These are phyloP conservation scores for Parnassius glacialis DNA, from an alignment of 2,888 invertebrate genomes.

Conservation along the genomic window DNA sequence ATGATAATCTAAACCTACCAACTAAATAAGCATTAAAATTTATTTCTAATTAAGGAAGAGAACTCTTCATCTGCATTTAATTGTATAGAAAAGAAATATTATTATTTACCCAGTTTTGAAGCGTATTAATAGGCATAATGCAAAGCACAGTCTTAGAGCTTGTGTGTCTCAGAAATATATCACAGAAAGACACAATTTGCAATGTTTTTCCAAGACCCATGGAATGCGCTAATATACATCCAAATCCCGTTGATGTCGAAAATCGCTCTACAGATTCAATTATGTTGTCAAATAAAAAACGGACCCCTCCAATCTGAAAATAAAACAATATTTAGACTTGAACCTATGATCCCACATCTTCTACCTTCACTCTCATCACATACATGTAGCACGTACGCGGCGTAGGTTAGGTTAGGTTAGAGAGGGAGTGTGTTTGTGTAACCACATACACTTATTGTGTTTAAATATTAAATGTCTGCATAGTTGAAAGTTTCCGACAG, in stretches of 20 bases:
- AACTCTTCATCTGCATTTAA: too few species aligned
- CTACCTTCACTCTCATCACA: too few species aligned
- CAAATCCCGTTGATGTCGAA: constrained; percentile 94
- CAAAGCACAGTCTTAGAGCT: constrained; percentile 93
- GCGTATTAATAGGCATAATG: constrained; percentile 98
- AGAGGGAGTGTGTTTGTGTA: too few species aligned
- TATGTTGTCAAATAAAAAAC: constrained; percentile 98
- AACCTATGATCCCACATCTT: neutral
- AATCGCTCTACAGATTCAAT: constrained; percentile 95
- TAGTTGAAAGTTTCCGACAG: too few species aligned
- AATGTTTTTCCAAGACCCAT: constrained; percentile 99
- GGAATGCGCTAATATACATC: constrained; percentile 98
- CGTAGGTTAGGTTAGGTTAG: too few species aligned
- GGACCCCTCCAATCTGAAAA: constrained; percentile 91
- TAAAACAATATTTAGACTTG: constrained; percentile 16
- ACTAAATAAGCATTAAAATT: too few species aligned
- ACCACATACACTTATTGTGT: too few species aligned
- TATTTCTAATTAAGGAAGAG: too few species aligned
- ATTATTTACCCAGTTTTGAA: constrained; percentile 94
- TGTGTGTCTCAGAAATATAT: constrained; percentile 96
- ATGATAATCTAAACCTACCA: too few species aligned
- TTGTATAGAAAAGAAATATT: neutral
- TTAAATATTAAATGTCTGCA: too few species aligned
- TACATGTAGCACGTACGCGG: too few species aligned
- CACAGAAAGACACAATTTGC: constrained; percentile 97